Evolutionary conservation across 2,113 vertebrate species (phyloP).

Genomic region (Echinops telfairi): DNA sequence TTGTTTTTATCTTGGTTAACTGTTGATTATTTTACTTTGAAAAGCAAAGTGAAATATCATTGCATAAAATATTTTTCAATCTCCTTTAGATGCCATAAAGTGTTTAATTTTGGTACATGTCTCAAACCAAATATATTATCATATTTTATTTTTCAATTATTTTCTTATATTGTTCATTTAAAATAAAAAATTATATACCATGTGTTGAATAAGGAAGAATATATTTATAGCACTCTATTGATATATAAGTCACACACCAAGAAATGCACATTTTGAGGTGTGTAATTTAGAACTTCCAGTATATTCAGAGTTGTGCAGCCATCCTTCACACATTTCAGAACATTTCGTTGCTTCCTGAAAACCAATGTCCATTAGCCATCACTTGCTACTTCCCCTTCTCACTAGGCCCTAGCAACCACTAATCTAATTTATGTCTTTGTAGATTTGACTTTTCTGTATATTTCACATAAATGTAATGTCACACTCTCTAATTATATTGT

Average conservation of each 20-base stretch:
- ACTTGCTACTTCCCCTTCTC: background rate
- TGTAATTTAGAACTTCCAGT: background rate
- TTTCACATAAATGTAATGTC: background rate
- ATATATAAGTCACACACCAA: background rate
- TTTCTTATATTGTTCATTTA: background rate
- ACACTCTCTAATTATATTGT: background rate
- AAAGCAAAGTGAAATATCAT: background rate
- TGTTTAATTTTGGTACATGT: background rate
- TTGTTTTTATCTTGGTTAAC: background rate
- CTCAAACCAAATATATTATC: background rate
- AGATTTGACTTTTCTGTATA: background rate
- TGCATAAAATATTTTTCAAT: background rate
- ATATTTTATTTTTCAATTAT: background rate
- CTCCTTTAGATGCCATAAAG: background rate
- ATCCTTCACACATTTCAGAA: background rate
- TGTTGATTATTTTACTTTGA: background rate
- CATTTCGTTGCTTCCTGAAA: background rate
- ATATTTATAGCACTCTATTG: background rate
- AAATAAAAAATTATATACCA: background rate
- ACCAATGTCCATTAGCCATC: background rate
- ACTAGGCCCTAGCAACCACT: background rate
- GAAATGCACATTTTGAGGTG: background rate
- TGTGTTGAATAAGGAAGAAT: background rate
- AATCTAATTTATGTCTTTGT: background rate
- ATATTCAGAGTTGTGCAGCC: background rate